Conservation (phyloP, 2,888 invertebrate genomes). For the Diaperis boleti region DNA sequence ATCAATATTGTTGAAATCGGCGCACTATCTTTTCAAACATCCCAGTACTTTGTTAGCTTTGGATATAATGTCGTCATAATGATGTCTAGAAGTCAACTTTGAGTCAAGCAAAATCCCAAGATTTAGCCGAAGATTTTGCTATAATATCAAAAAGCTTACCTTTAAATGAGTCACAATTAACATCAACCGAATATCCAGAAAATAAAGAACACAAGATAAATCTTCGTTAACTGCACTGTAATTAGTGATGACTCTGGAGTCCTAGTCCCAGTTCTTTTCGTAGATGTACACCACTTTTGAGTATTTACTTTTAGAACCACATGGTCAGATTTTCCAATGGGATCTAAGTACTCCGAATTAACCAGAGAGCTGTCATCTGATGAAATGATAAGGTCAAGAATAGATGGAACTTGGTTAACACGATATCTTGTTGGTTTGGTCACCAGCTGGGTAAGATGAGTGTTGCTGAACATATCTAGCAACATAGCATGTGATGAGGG, state of each 20-base stretch:
- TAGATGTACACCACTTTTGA: background rate
- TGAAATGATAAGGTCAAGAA: background rate
- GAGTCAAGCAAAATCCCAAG: no score
- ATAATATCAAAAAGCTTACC: no score
- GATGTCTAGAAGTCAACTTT: no score
- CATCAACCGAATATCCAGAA: background rate
- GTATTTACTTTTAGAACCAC: background rate
- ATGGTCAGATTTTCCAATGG: background rate
- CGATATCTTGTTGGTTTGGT: background rate
- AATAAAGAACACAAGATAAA: background rate
- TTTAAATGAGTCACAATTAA: background rate
- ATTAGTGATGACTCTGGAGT: no score
- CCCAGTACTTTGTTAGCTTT: no score
- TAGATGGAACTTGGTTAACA: background rate
- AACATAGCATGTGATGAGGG: background rate
- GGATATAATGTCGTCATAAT: no score
- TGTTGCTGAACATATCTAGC: background rate
- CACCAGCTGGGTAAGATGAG: background rate
- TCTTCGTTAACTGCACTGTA: background rate
- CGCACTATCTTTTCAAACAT: no score
- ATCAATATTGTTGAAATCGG: no score
- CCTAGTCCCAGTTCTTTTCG: background rate
- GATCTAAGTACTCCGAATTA: background rate
- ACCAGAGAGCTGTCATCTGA: background rate
- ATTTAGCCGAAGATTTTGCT: no score